A percentile compares a stretch with the other conserved stretches of the same genome.
These are phyloP conservation scores for Noctua janthe DNA, from an alignment of 2,888 invertebrate genomes.

Conservation along the genomic window DNA sequence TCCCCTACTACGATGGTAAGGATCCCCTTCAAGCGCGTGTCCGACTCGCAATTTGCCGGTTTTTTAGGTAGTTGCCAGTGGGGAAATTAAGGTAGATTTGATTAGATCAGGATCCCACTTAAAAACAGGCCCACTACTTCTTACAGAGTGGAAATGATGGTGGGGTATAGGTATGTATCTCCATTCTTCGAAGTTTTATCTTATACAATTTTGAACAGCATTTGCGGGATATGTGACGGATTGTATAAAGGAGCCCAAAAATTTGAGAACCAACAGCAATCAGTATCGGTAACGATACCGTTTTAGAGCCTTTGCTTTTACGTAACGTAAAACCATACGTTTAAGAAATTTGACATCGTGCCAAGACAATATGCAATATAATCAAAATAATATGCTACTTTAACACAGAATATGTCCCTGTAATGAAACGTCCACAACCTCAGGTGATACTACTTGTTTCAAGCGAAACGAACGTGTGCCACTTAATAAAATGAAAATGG, in stretches of 20 bases:
- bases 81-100: too few species aligned
- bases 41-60: too few species aligned
- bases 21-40: too few species aligned
- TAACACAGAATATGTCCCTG: not conserved
- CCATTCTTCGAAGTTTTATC: too few species aligned
- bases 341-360: slow-evolving; percentile 2
- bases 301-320: not conserved
- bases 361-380: slow-evolving; percentile 48
- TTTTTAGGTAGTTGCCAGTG: too few species aligned
- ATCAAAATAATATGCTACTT: slow-evolving; percentile 17
- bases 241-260: not conserved
- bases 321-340: not conserved
- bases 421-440: not conserved
- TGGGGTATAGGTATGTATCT: too few species aligned
- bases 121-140: not conserved
- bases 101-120: too few species aligned
- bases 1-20: too few species aligned
- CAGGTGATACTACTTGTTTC: not conserved
- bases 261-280: not conserved
- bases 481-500: too few species aligned
- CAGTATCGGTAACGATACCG: not conserved
- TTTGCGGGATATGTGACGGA: not conserved
- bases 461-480: not conserved
- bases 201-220: not conserved
- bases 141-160: not conserved